Base-by-base conservation (phyloP, 2,113 vertebrate genomes). In the Petrocephalus microphthalmus region DNA sequence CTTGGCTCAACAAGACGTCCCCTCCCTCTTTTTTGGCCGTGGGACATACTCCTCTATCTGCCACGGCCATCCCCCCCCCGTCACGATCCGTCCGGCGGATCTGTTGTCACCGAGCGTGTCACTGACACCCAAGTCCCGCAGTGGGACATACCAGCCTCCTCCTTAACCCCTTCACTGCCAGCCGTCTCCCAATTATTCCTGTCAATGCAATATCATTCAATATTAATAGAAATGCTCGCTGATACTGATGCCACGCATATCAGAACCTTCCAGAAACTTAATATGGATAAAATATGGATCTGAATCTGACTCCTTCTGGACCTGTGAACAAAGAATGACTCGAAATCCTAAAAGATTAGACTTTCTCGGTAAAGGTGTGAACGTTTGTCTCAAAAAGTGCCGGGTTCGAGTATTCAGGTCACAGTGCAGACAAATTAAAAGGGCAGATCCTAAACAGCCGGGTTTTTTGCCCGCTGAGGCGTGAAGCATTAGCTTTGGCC, bases 41-140 rank as follows among this genome's bases (percentile, higher is more conserved):
- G 60, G 49, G 29, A 74, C 56, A 15, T 15, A n/a, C 52, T 33
- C 52, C 29, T 49, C 81, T n/a, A 11, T 42, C 17, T 22, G 19
- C 52, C n/a, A 37, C n/a, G 5, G 25, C 29, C 0, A 22, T 25
- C 53, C 33, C 25, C 88, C 37, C 7, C 67, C 17, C 42, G 25
- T 20, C 74, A 51, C 42, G 5, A 53, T 13, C n/a, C 91, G 91
- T 89, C 56, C 57, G 57, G 25, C 88, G 92, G 93, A 93, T 95
- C 92, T 91, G 93, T 91, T 94, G 92, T 93, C 92, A 93, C 89
- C 20, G 85, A 89, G 87, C 51, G 86, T 92, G 93, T 88, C 90
- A 91, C 89, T 95, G 95, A 94, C 93, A 95, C 93, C 91, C 90
- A 94, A 95, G 92, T 90, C 84, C 93, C 86, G 81, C 51, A 89